Evolutionary conservation across 2,888 invertebrate genomes (phyloP), one percentile per base, ranked within the genome.

Genomic region (Pristionchus maxplancki): DNA sequence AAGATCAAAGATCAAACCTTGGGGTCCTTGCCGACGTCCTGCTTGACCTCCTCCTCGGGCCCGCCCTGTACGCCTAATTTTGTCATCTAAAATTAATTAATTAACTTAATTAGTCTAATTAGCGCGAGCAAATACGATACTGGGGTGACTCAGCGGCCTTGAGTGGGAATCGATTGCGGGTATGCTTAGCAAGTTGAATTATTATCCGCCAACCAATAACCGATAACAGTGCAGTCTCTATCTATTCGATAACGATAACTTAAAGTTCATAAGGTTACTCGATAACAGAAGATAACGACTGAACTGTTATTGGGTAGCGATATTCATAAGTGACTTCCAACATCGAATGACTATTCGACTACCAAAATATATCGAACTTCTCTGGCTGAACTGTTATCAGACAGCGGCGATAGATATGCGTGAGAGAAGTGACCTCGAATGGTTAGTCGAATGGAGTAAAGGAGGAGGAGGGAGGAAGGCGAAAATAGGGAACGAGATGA

Each of bases 21-120:
- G 67, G 86, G 86, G 67, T 86, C 86, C 48, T 86, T 86, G 20
- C 28, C 67, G 28, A 67, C 67, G 15, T 86, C 67, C 28, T 44
- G 40, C 86, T 86, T 44, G n/a, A 67, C 67, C 86, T 86, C 34
- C 44, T 85, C 85, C 15, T 86, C 86, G 24, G 40, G 28, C 58
- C 40, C 40, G 17, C 48, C 53, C 48, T 86, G 86, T 40, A 67
- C 67, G 64, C 86, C 86, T 64, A 86, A 53, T 48, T 86, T 86
- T 13, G 86, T 86, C 86, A 86, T 86, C 64, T 84, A 40, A 11
- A 53, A 15, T 64, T 40, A 74, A 74, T 44, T 37, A 71, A 71
- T 71, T 71, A 37, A 3, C 74, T 6, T 40, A 74, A 40, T 74
- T 74, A 40, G n/a, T 40, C n/a, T n/a, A n/a, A n/a, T n/a, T n/a